A percentile compares a stretch with the other conserved stretches of the same genome.
These are phyloP conservation scores for Bucorvus abyssinicus DNA, from an alignment of 2,797 vertebrate species.

Conservation along the genomic window DNA sequence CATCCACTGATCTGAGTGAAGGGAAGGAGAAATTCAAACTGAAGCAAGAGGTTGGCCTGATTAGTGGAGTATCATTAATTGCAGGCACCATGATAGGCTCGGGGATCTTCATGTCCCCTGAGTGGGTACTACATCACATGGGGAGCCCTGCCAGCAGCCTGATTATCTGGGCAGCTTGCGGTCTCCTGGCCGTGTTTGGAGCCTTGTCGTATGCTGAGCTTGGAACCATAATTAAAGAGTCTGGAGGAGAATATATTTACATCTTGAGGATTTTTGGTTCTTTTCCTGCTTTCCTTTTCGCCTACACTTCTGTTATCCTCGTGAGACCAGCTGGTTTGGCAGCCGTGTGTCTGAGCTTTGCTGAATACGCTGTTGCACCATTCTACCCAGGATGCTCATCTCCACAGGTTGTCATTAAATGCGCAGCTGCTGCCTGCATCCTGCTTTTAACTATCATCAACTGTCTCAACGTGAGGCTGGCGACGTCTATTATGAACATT, in stretches of 20 bases:
- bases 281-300: slow-evolving; percentile 82
- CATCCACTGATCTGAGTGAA: not conserved
- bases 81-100: slow-evolving; percentile 88
- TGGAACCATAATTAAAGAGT: slow-evolving; percentile 85
- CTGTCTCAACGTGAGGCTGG: slow-evolving; percentile 81
- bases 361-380: slow-evolving; percentile 77
- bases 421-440: slow-evolving; percentile 78
- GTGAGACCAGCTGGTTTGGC: slow-evolving; percentile 81
- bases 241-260: slow-evolving; percentile 89
- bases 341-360: slow-evolving; percentile 83
- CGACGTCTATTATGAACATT: slow-evolving; percentile 80
- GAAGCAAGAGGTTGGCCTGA: slow-evolving; percentile 82
- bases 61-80: slow-evolving; percentile 83
- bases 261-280: slow-evolving; percentile 84
- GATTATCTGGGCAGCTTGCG: slow-evolving; percentile 83
- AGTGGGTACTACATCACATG: slow-evolving; percentile 79
- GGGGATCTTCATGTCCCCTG: slow-evolving; percentile 90
- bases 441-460: slow-evolving; percentile 79
- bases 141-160: slow-evolving; percentile 87
- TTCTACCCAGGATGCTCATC: slow-evolving; percentile 83
- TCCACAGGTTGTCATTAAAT: slow-evolving; percentile 73
- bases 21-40: slow-evolving; percentile 68
- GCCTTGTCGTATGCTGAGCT: slow-evolving; percentile 88
- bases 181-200: slow-evolving; percentile 78
- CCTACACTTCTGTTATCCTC: slow-evolving; percentile 83